Base-by-base conservation (phyloP, 2,888 invertebrate species). In the Vanessa cardui region DNA sequence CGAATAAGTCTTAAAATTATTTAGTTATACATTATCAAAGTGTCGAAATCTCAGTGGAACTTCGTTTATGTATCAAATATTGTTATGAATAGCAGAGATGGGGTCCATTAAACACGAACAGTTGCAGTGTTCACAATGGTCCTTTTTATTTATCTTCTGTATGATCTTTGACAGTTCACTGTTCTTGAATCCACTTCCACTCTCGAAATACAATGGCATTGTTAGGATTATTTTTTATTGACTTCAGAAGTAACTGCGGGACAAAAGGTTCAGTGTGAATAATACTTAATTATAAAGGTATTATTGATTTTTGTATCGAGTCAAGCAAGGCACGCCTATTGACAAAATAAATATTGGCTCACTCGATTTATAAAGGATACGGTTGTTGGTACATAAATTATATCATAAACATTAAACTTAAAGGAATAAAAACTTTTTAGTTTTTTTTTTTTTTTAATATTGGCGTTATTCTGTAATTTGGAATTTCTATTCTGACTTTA, bases 201-300 rank as follows among this genome's bases (percentile, higher is more conserved):
- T 81, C 81, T 39, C 78, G 82, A 83, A 86, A 56, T 82, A 86
- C 85, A 86, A 88, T 87, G 81, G 84, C 76, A 83, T 86, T 87
- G 56, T 56, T 83, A 83, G 82, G 76, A 80, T 86, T 89, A n/a
- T 90, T 90, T 90, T 90, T 85, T 86, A 81, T 83, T 84, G 85
- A 83, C 84, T 86, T 88, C 83, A 84, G 82, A 80, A 80, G 82
- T 80, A 83, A 81, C 83, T 81, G 80, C 76, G 80, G 83, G 85
- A 85, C 83, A 85, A 84, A 82, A 77, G 82, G 81, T 16, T 49
- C 39, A 18, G 47, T 49, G 76, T 87, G 84, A 85, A 83, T 82
- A 78, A 74, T 77, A 75, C 78, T 83, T 83, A 85, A 88, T 87
- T 85, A 86, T 85, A 79, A 80, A 63, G 33, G 50, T 54, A 46